A percentile compares a stretch with the other conserved stretches of the same genome.
Evolutionary conservation across 1,140 invertebrate species (phyloP).

Genomic region (Drosophila pandora): DNA sequence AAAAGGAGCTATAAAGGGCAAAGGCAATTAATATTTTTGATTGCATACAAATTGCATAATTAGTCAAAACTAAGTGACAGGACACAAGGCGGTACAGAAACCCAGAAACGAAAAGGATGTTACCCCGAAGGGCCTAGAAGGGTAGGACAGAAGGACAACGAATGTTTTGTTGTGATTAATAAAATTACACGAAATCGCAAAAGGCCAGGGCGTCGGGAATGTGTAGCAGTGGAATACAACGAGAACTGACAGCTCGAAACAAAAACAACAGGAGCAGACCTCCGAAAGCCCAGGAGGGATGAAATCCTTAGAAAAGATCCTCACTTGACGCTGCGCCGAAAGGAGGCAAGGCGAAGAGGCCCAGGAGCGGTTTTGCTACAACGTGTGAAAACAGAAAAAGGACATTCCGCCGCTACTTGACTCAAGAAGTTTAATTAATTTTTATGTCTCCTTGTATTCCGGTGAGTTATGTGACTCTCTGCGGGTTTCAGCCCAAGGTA

Average conservation of each 20-base stretch:
- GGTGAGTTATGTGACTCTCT: slow-evolving; percentile 73
- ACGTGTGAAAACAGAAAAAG: slow-evolving; percentile 73
- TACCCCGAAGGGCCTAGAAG: neutral
- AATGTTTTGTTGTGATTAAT: slow-evolving; percentile 82
- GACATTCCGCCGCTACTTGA: slow-evolving; percentile 65
- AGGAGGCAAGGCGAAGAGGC: slow-evolving; percentile 21
- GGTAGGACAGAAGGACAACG: slow-evolving; percentile 30
- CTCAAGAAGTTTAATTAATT: slow-evolving; percentile 73
- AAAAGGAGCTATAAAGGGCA: slow-evolving; percentile 1
- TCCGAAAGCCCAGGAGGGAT: slow-evolving; percentile 43
- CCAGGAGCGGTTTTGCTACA: slow-evolving; percentile 29
- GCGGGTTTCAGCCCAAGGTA: slow-evolving; percentile 28
- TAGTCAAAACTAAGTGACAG: slow-evolving; percentile 76
- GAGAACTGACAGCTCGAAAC: slow-evolving; percentile 75
- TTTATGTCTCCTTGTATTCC: slow-evolving; percentile 55
- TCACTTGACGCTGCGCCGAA: slow-evolving; percentile 71
- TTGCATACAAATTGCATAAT: slow-evolving; percentile 80
- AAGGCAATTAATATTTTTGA: slow-evolving; percentile 73
- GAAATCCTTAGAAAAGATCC: slow-evolving; percentile 49
- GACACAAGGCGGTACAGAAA: slow-evolving; percentile 30
- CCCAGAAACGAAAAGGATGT: slow-evolving; percentile 41
- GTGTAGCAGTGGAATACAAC: slow-evolving; percentile 39
- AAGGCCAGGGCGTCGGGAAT: slow-evolving; percentile 18
- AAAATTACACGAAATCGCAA: slow-evolving; percentile 74
- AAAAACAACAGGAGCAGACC: slow-evolving; percentile 60